Conservation (phyloP, 2,113 vertebrate genomes). For the Dicentrarchus labrax region DNA sequence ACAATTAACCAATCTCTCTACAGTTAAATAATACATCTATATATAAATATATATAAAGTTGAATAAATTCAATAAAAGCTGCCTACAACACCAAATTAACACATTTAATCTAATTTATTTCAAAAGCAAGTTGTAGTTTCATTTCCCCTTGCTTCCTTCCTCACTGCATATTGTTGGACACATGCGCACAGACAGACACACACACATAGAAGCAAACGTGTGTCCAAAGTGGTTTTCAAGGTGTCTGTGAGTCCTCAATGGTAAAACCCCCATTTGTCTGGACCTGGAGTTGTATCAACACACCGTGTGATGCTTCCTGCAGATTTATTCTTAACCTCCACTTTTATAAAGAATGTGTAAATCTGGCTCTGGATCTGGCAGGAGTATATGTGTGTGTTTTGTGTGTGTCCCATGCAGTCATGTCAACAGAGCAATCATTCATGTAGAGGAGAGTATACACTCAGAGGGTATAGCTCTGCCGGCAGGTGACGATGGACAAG, state of each 20-base stretch:
- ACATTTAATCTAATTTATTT: too few species aligned
- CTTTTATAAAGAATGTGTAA: constrained; percentile 71
- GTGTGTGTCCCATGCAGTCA: constrained; percentile 72
- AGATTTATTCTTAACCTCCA: constrained; percentile 71
- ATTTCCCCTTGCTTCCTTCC: not conserved
- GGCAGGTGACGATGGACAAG: constrained; percentile 79
- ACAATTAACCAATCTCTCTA: not conserved
- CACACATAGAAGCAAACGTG: constrained; percentile 41
- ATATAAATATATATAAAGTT: too few species aligned
- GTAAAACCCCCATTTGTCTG: constrained; percentile 61
- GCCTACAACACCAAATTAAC: too few species aligned
- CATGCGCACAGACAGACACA: not conserved
- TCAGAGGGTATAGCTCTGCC: constrained; percentile 72
- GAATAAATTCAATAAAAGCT: too few species aligned
- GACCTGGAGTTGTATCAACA: constrained; percentile 69
- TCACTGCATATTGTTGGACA: not conserved
- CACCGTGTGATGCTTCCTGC: constrained; percentile 68
- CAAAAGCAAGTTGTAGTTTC: not conserved
- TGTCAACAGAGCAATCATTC: constrained; percentile 83
- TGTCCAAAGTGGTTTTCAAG: constrained; percentile 67
- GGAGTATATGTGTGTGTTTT: constrained; percentile 32
- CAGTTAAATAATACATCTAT: too few species aligned
- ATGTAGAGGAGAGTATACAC: constrained; percentile 72
- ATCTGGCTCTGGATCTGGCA: constrained; percentile 60
- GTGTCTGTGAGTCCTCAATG: constrained; percentile 69